These are phyloP conservation scores for Carassius gibelio DNA, from an alignment of 2,113 vertebrate species.

Conservation along the genomic window DNA sequence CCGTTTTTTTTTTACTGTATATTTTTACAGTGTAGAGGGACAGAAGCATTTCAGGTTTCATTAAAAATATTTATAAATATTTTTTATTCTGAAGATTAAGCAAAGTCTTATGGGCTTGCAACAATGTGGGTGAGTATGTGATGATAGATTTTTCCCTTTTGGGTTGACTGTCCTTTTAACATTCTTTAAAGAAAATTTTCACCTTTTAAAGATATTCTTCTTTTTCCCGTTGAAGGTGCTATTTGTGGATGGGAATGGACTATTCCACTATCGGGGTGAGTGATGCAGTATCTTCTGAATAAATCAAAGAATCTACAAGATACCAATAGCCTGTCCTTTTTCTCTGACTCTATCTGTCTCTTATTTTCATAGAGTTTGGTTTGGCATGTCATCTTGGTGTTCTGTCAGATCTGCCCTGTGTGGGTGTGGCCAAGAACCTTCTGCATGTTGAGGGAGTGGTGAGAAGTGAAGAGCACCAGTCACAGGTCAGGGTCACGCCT, in stretches of 20 bases:
- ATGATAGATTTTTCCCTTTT: background rate
- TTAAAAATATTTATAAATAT: too few species aligned
- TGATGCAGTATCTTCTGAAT: background rate
- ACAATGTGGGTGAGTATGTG: background rate
- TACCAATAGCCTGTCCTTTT: background rate
- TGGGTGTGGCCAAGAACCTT: constrained; percentile 96
- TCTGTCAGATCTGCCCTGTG: constrained; percentile 83
- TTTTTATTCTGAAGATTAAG: too few species aligned
- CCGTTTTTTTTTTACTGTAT: too few species aligned
- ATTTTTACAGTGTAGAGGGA: too few species aligned
- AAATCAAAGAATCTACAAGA: background rate
- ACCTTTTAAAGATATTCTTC: background rate
- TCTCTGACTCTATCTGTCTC: background rate
- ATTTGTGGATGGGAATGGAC: constrained; percentile 92
- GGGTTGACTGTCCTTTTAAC: background rate
- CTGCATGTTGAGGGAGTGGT: constrained; percentile 87
- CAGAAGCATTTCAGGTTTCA: too few species aligned
- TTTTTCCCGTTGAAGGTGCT: constrained; percentile 73
- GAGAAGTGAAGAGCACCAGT: constrained; percentile 79
- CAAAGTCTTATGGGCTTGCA: background rate
- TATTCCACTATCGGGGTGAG: constrained; percentile 91
- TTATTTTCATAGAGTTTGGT: constrained; percentile 75
- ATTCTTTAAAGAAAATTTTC: background rate
- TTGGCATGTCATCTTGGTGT: constrained; percentile 93
- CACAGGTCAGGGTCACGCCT: constrained; percentile 77